Conservation (phyloP, 2,797 vertebrate genomes). For the Botia kubotai region DNA sequence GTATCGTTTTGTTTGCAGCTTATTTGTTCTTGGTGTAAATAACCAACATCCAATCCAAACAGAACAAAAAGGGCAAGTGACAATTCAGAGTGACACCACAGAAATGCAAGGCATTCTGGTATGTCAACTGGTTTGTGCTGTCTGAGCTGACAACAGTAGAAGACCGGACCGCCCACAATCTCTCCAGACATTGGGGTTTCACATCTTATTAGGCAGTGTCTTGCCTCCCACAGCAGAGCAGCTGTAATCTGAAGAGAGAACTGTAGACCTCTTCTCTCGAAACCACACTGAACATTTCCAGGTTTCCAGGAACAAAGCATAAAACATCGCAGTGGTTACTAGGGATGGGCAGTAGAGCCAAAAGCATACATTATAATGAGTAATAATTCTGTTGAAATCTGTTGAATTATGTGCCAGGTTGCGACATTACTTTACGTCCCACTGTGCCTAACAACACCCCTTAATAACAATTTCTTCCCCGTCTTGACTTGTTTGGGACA, state of each 20-base stretch:
- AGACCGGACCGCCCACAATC: slow-evolving; percentile 47
- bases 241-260: slow-evolving; percentile 17
- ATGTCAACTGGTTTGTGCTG: slow-evolving; percentile 47
- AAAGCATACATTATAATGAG: neutral
- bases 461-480: neutral
- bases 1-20: neutral
- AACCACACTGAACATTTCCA: neutral
- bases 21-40: neutral
- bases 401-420: neutral
- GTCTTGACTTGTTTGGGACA: neutral
- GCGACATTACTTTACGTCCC: neutral
- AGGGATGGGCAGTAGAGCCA: neutral
- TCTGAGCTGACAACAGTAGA: slow-evolving; percentile 43
- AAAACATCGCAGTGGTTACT: neutral
- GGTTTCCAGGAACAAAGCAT: neutral
- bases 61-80: slow-evolving; percentile 30
- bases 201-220: slow-evolving; percentile 41
- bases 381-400: neutral
- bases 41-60: slow-evolving; percentile 12
- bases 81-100: slow-evolving; percentile 27
- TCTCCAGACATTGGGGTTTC: slow-evolving; percentile 51
- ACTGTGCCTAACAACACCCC: neutral
- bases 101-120: slow-evolving; percentile 51
- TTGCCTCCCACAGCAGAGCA: neutral
- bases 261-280: neutral